A percentile compares a stretch with the other conserved stretches of the same genome.
phyloP scores from a whole-genome alignment of 1,140 invertebrate species.

The Solen grandis region DNA sequence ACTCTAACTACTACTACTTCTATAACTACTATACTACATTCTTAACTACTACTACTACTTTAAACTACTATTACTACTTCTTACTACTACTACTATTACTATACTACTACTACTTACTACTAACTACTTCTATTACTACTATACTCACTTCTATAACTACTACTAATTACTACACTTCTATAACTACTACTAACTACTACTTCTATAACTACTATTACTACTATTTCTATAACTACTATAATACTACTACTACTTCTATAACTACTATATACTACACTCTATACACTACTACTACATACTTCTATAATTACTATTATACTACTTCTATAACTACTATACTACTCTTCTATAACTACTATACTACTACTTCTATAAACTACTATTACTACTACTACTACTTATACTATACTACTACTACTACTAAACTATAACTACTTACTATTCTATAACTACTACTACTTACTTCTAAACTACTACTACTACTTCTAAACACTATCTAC shows the following conservation, averaged over 20 bases:
- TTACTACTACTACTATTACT: too few relatives aligned
- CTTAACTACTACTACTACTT: too few relatives aligned
- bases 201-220: constrained; percentile 4
- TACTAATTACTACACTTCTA: neutral
- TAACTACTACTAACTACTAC: neutral
- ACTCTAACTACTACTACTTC: too few relatives aligned
- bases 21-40: too few relatives aligned
- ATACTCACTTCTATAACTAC: neutral
- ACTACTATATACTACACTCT: too few relatives aligned
- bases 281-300: constrained; percentile 20
- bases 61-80: too few relatives aligned
- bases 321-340: constrained; percentile 4
- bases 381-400: neutral
- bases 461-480: neutral
- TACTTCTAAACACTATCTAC: neutral
- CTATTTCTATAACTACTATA: constrained; percentile 1
- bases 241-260: constrained; percentile 2
- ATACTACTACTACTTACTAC: too few relatives aligned
- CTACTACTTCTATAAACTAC: neutral
- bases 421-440: neutral
- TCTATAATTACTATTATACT: neutral
- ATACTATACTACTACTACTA: constrained; percentile 11
- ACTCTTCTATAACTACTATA: neutral
- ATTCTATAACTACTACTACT: constrained; percentile 4
- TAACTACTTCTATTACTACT: neutral